These are phyloP conservation scores for Micrasema longulum DNA, from an alignment of 1,140 invertebrate genomes.

Conservation along the genomic window DNA sequence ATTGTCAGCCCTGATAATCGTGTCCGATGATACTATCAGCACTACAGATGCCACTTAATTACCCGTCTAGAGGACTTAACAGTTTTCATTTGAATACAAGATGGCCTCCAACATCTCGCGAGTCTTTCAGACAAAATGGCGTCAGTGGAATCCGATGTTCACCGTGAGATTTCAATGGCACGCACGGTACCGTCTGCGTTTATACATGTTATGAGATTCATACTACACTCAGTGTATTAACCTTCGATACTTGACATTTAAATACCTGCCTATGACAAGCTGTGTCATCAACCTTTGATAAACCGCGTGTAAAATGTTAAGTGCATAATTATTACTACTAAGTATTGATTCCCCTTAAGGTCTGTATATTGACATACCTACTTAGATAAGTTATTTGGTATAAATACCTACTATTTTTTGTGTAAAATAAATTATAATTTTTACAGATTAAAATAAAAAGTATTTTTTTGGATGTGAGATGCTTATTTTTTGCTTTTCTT, in stretches of 20 bases:
- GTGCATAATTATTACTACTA: too few relatives aligned
- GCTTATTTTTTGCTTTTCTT: too few relatives aligned
- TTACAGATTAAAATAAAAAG: too few relatives aligned
- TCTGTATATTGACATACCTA: too few relatives aligned
- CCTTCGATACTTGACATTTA: conserved; percentile 17
- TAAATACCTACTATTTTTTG: too few relatives aligned
- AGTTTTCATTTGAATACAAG: conserved; percentile 27
- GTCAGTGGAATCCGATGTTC: conserved; percentile 48
- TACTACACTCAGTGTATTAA: background rate
- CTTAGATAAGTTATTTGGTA: too few relatives aligned
- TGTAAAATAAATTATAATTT: too few relatives aligned
- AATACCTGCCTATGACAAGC: background rate
- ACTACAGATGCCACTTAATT: conserved; percentile 29
- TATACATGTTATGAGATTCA: background rate
- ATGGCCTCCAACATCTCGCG: conserved; percentile 7
- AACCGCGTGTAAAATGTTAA: too few relatives aligned
- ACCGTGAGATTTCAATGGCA: conserved; percentile 51
- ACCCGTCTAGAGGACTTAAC: conserved; percentile 26
- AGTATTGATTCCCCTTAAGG: too few relatives aligned
- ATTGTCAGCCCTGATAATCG: conserved; percentile 23
- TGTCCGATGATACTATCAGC: background rate
- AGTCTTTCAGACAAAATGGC: conserved; percentile 7
- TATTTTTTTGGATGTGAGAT: too few relatives aligned
- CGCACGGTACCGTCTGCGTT: conserved; percentile 7
- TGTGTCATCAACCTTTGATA: conserved; percentile 5